A percentile compares a stretch with the other conserved stretches of the same genome.
Evolutionary conservation across 2,113 vertebrate genomes (phyloP).

Genomic region (Seriola dumerili): DNA sequence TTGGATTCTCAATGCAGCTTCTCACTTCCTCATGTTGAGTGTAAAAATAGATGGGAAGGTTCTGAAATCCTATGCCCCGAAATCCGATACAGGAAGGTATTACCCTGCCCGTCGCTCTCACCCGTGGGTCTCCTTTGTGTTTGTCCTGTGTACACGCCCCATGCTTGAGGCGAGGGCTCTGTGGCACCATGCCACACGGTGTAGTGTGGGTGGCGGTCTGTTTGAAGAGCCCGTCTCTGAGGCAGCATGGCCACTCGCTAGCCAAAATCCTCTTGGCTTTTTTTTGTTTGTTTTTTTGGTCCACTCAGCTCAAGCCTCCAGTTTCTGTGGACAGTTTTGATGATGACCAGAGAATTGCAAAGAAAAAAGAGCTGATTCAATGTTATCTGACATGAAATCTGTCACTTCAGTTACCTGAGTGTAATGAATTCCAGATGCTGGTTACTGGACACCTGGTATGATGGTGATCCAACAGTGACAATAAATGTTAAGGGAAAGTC

Average conservation of each 20-base stretch:
- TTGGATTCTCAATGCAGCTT: conserved; percentile 52
- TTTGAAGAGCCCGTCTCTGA: conserved; percentile 72
- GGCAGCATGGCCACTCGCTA: conserved; percentile 51
- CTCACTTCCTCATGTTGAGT: conserved; percentile 67
- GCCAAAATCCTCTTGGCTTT: conserved; percentile 50
- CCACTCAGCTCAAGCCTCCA: conserved; percentile 1
- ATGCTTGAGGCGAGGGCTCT: conserved; percentile 72
- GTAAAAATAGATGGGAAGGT: conserved; percentile 75
- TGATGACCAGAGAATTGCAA: conserved; percentile 34
- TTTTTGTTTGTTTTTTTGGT: not conserved
- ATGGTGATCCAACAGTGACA: not conserved
- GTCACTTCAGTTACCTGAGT: conserved; percentile 8
- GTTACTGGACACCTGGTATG: not conserved
- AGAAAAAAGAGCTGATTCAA: conserved; percentile 11
- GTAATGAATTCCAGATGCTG: conserved; percentile 33
- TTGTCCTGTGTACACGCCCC: conserved; percentile 75
- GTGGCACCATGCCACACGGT: conserved; percentile 76
- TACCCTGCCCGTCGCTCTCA: conserved; percentile 73
- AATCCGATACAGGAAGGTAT: conserved; percentile 80
- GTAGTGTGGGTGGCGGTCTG: conserved; percentile 72
- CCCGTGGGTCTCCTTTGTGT: conserved; percentile 81
- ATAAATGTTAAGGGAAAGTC: not conserved
- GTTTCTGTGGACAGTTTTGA: conserved; percentile 19
- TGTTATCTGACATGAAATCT: conserved; percentile 15
- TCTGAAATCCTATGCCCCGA: conserved; percentile 75